Base-by-base conservation (phyloP, 2,888 invertebrate species). In the Drosophila pseudotalamancana region DNA sequence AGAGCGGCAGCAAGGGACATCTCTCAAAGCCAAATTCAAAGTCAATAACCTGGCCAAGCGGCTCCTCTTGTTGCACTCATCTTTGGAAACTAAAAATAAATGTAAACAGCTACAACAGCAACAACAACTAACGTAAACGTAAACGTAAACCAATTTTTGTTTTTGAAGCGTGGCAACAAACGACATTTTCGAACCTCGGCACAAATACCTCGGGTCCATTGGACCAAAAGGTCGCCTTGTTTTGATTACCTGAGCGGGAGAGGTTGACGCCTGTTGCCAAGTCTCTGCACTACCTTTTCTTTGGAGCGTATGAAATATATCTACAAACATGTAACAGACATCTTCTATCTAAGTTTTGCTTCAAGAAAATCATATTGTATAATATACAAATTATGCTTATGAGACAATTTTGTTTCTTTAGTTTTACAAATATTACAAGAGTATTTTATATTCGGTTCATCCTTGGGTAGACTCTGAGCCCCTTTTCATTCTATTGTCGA, bases 91-190 rank as follows among this genome's bases (percentile, higher is more conserved):
- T 16, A 46, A 48, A 29, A 45, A 34, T 42, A 48, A 39, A 59
- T 53, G 72, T 35, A 31, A 54, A 61, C 27, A 31, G 23, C 42
- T 49, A 40, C 27, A 56, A 39, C 31, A 60, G n/a, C n/a, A n/a
- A n/a, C n/a, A n/a, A n/a, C n/a, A n/a, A n/a, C n/a, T n/a, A n/a
- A n/a, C n/a, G n/a, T n/a, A n/a, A n/a, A n/a, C n/a, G n/a, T n/a
- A 61, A 51, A 56, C 56, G 60, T 59, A 84, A 81, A 71, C 62
- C 86, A 82, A 82, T 83, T 86, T 77, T 42, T 63, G 51, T 60
- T 79, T 61, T 77, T 68, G 72, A 79, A 82, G 86, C 86, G 86
- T 85, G 81, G 83, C 80, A 85, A 66, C 67, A 78, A 75, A 82
- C 72, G 85, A 80, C 81, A 72, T 54, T 73, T 74, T 64, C 37